Evolutionary conservation across 2,888 invertebrate species (phyloP), one percentile per base, ranked within the genome.

Genomic region (Caenorhabditis sp.): DNA sequence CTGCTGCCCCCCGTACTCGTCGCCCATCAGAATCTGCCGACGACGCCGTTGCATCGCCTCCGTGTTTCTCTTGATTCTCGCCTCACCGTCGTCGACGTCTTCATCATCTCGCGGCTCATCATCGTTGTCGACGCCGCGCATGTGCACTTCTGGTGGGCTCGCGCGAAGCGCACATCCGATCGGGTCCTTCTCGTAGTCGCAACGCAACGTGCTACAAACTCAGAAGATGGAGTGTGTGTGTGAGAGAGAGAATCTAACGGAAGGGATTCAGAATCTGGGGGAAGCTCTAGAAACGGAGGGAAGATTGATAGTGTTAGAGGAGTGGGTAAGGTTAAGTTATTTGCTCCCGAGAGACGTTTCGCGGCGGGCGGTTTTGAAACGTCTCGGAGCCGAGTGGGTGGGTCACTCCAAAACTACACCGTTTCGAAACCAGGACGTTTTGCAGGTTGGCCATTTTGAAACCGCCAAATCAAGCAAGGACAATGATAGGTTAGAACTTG

Each of bases 131-230:
- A 22, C 10, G n/a, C n/a, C n/a, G 10, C 22, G n/a, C 4, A 22
- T 31, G 24, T 44, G 6, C 8, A 16, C n/a, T 4, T 76, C 64
- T 2, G 26, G 47, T 14, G 68, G 61, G 6, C 49, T 44, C 5
- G 47, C 19, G 0, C 31, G 47, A 0, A 68, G 38, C 8, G 49
- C 56, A 28, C 75, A 75, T 14, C 31, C 59, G 7, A 75, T 14
- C 10, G 75, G 64, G n/a, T 66, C 66, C n/a, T 26, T 58, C 8
- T 47, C 58, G 10, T 31, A 14, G 47, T 75, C 66, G 59, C 75
- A 75, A 49, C 75, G 59, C 49, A n/a, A n/a, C n/a, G 14, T 26
- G 26, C 28, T 22, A 51, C 28, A 54, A n/a, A n/a, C 10, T 12
- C 19, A 22, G 44, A 16, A 63, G 24, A 12, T 10, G 51, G 22